Evolutionary conservation across 2,888 invertebrate species (phyloP), one percentile per base, ranked within the genome.

Genomic region (Eudasyphora cyanicolor): DNA sequence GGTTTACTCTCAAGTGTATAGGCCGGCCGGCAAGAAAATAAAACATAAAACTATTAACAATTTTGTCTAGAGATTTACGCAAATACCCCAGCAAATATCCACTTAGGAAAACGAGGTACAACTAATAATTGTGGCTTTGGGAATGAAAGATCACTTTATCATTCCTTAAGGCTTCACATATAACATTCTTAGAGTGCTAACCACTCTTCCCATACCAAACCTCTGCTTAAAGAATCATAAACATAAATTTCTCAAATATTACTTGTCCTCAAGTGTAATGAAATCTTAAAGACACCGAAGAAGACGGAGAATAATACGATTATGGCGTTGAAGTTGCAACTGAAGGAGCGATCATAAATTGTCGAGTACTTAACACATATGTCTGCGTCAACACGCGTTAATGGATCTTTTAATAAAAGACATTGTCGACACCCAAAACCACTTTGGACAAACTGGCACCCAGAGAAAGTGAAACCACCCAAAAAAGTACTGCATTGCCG

Each of bases 1-100:
- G 35, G 38, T 38, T 6, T 76, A 79, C 74, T 71, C 70, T 79
- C 70, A 85, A 79, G 79, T 82, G 79, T 74, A 82, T 81, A 45
- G 35, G 10, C n/a, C 69, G 27, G n/a, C 14, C 35, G 67, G 51
- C 7, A 35, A 32, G 21, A 67, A 64, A 19, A 17, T 35, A 74
- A 79, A 75, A 21, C 32, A 49, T 82, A 24, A 74, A 71, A 69
- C 54, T 73, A 76, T 79, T 21, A 51, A 73, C 57, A 74, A 67
- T 69, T 24, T 21, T 19, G 42, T 38, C 57, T 67, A 42, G 67
- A 42, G 67, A 67, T 21, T n/a, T 35, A 57, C 21, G 32, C 27
- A 69, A n/a, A n/a, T n/a, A n/a, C n/a, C n/a, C n/a, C 14, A 12
- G 45, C 2, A 12, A 77, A 64, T 19, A 60, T 51, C 38, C 79